Evolutionary conservation across 2,113 vertebrate species (phyloP), one percentile per base, ranked within the genome.

Genomic region (Sus scrofa): DNA sequence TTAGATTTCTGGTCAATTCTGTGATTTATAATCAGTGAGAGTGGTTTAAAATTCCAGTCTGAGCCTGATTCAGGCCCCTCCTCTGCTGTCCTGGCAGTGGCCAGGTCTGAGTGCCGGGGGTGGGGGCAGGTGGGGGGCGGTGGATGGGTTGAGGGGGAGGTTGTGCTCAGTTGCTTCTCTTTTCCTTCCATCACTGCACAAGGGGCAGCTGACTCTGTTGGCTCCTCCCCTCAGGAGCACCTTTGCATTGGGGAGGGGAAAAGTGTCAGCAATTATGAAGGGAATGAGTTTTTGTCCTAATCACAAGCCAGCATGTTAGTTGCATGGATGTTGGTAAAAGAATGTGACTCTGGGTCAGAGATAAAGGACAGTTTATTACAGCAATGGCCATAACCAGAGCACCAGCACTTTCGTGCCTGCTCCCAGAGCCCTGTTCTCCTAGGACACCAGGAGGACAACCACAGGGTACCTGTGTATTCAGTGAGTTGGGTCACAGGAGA

Each of bases 131-230:
- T 1, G 6, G 4, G 39, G 63, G 7, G 62, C n/a, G 39, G 50
- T n/a, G 18, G 18, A 10, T n/a, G n/a, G n/a, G n/a, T n/a, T n/a
- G n/a, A n/a, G 5, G 37, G 44, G 27, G n/a, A 0, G 30, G 20
- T 19, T 34, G 32, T 24, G 10, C 0, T 15, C 11, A 1, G 6
- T 22, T 22, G 37, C 12, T 52, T 84, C 44, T 26, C 58, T 52
- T n/a, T 22, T 82, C 6, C 15, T 2, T 62, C 68, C 30, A 5
- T 44, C 9, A 3, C 74, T 81, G 50, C 18, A n/a, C 9, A 1
- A 8, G 44, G 14, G 32, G 11, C 2, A 2, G 56, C 60, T 54
- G 54, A 67, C 34, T 73, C 56, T 26, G 32, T 20, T 67, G 54
- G 16, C 7, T 50, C 22, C 10, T 44, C 18, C 7, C 14, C 34